Percentiles rank a stretch among this genome's conserved stretches.
Evolutionary conservation across 2,113 vertebrate species (phyloP).

Genomic region (Sinosuthora webbiana): DNA sequence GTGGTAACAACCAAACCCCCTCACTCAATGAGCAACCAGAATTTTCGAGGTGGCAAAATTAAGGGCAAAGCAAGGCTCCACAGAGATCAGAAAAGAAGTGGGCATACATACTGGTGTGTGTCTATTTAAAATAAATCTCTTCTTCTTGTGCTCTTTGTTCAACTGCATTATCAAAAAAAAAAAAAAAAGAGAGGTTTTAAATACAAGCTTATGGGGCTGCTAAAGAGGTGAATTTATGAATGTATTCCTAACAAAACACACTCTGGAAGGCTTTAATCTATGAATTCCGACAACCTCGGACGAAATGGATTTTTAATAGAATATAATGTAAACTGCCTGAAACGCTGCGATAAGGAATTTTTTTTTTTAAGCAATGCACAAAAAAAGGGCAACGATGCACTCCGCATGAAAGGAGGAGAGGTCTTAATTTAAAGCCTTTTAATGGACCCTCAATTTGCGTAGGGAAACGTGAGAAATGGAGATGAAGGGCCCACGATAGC

Average conservation of each 20-base stretch:
- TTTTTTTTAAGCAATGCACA: conserved; percentile 17
- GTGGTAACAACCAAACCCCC: neutral
- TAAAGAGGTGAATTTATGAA: conserved; percentile 67
- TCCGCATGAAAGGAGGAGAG: conserved; percentile 40
- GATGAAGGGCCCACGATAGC: neutral
- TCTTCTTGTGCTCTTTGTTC: conserved; percentile 29
- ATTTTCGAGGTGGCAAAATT: neutral
- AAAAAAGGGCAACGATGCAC: conserved; percentile 32
- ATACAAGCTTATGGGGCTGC: conserved; percentile 25
- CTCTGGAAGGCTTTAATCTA: conserved; percentile 60
- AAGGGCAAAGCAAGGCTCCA: neutral
- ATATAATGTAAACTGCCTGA: conserved; percentile 69
- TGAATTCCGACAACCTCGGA: conserved; percentile 69
- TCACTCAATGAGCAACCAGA: neutral
- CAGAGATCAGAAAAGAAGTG: neutral
- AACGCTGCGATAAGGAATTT: conserved; percentile 69
- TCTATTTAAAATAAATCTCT: conserved; percentile 15
- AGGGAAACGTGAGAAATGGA: conserved; percentile 29
- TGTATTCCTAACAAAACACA: conserved; percentile 62
- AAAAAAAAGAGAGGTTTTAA: conserved; percentile 66
- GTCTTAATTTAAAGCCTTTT: conserved; percentile 69
- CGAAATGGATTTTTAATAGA: conserved; percentile 72
- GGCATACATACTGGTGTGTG: neutral
- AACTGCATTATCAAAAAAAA: conserved; percentile 46
- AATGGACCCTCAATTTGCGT: conserved; percentile 49